These are phyloP conservation scores for Bubalus kerabau DNA, from an alignment of 2,113 vertebrate species.

Conservation along the genomic window DNA sequence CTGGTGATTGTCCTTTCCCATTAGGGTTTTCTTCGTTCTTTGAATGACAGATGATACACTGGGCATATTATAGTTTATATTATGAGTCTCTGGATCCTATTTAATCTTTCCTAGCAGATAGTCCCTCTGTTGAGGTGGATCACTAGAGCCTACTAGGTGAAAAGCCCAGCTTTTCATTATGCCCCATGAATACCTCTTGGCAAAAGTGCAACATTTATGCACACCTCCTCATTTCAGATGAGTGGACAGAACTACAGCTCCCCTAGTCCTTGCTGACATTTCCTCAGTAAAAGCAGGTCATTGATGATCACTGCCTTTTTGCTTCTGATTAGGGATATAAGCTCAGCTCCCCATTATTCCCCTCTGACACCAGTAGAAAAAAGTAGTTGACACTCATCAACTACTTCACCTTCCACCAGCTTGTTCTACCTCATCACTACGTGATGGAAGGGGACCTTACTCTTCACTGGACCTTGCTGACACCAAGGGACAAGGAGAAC, in stretches of 20 bases:
- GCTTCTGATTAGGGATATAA: not conserved
- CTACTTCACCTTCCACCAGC: not conserved
- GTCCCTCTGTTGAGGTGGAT: not conserved
- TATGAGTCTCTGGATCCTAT: not conserved
- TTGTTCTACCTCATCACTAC: not conserved
- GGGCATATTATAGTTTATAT: not conserved
- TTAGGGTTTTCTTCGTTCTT: not conserved
- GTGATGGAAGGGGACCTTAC: accelerated
- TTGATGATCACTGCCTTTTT: not conserved
- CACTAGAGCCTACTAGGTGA: not conserved
- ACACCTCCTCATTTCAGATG: not conserved
- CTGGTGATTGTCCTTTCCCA: not conserved
- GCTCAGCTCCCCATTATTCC: not conserved
- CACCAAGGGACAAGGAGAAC: not conserved
- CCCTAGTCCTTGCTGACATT: not conserved
- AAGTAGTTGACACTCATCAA: not conserved
- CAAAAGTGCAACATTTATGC: accelerated
- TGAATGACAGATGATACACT: not conserved
- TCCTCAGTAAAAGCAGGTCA: not conserved
- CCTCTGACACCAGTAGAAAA: not conserved
- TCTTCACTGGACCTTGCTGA: not conserved
- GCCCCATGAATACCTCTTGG: not conserved
- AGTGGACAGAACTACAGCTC: not conserved
- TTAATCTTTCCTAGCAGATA: not conserved
- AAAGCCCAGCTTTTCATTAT: not conserved